Percentiles rank a stretch among this genome's conserved stretches.
phyloP scores from a whole-genome alignment of 2,888 invertebrate species.

The Drosophila buzzatii region DNA sequence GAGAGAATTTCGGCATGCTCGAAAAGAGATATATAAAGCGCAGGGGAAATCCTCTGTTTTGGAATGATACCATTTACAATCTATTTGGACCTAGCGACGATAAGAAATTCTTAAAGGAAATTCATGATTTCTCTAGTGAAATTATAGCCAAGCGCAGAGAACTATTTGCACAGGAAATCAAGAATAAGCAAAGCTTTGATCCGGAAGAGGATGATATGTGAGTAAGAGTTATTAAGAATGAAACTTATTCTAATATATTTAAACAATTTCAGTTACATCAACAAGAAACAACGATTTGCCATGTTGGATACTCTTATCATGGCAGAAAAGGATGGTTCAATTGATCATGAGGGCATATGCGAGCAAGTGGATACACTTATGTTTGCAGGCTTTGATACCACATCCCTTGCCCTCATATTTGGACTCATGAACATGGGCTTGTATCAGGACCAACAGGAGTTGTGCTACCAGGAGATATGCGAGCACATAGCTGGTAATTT shows the following conservation, averaged over 20 bases:
- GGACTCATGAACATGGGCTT: constrained; percentile 74
- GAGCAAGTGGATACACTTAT: constrained; percentile 91
- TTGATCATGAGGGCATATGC: constrained; percentile 86
- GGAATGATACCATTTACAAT: constrained; percentile 56
- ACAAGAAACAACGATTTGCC: constrained; percentile 74
- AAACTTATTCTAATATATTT: neutral
- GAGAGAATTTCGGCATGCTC: constrained; percentile 66
- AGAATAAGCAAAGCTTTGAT: neutral
- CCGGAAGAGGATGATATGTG: constrained; percentile 53
- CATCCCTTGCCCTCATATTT: constrained; percentile 77
- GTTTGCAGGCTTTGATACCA: constrained; percentile 79
- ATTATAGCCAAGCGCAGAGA: constrained; percentile 76
- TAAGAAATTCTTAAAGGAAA: constrained; percentile 48
- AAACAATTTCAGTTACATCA: constrained; percentile 47
- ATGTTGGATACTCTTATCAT: constrained; percentile 78
- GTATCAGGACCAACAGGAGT: constrained; percentile 70
- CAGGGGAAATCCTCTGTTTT: constrained; percentile 65
- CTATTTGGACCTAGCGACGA: constrained; percentile 56
- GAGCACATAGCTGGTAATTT: constrained; percentile 67
- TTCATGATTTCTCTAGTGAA: constrained; percentile 79
- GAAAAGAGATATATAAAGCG: constrained; percentile 70
- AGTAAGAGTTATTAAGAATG: neutral
- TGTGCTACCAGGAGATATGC: constrained; percentile 73
- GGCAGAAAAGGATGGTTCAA: constrained; percentile 73
- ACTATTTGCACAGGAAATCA: constrained; percentile 50